phyloP scores from a whole-genome alignment of 1,140 invertebrate genomes.

The Drosophila bipectinata region DNA sequence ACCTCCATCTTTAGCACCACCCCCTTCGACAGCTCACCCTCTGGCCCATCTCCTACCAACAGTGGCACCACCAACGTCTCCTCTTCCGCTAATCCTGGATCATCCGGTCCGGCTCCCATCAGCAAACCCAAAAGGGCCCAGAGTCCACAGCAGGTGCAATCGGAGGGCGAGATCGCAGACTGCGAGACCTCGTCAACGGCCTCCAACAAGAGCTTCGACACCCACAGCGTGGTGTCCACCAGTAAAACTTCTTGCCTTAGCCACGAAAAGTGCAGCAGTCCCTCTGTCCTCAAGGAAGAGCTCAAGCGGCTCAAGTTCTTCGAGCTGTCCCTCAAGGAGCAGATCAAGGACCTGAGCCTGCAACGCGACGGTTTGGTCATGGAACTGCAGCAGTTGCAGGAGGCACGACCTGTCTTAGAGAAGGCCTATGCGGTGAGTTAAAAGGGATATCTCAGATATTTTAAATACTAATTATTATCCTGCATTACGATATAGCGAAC shows the following conservation, averaged over 20 bases:
- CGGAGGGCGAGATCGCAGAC: conserved; percentile 70
- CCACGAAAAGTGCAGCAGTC: conserved; percentile 68
- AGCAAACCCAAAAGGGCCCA: conserved; percentile 71
- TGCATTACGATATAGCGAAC: conserved; percentile 57
- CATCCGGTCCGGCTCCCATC: conserved; percentile 71
- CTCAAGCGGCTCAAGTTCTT: conserved; percentile 84
- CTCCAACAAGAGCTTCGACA: conserved; percentile 80
- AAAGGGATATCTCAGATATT: too few relatives aligned
- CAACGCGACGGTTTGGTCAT: conserved; percentile 85
- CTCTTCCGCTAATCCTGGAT: conserved; percentile 10
- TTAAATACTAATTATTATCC: not conserved
- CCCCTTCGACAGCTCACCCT: conserved; percentile 57
- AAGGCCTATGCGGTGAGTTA: conserved; percentile 83
- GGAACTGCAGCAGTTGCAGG: conserved; percentile 85
- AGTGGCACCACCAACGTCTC: conserved; percentile 46
- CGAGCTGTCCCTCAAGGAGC: conserved; percentile 83
- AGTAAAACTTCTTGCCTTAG: conserved; percentile 66
- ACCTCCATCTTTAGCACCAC: conserved; percentile 81
- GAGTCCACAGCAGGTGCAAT: conserved; percentile 41
- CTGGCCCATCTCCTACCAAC: conserved; percentile 48
- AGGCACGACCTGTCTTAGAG: conserved; percentile 82
- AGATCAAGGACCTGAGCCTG: conserved; percentile 84
- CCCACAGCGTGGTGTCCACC: conserved; percentile 70
- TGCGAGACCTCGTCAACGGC: conserved; percentile 77
- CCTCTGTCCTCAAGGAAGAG: conserved; percentile 80